phyloP scores from a whole-genome alignment of 2,888 invertebrate species.

The Drosophila merina region DNA sequence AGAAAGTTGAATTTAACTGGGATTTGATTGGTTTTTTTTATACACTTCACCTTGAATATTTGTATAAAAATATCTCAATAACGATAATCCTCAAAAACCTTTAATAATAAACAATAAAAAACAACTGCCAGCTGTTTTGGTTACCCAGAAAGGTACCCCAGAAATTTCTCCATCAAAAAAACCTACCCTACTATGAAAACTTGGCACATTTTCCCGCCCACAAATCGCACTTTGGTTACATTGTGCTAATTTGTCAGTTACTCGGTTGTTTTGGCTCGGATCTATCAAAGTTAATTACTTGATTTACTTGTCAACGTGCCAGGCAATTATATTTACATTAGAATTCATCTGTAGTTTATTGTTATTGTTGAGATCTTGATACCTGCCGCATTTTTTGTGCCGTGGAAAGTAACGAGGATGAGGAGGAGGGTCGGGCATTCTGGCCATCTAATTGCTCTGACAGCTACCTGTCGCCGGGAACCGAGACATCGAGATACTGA shows the following conservation, averaged over 20 bases:
- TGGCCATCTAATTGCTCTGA: conserved; percentile 46
- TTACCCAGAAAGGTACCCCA: background rate
- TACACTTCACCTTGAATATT: conserved; percentile 3
- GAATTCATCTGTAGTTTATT: conserved; percentile 23
- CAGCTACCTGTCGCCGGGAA: conserved; percentile 45
- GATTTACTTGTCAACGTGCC: conserved; percentile 62
- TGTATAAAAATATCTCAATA: background rate
- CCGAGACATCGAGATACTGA: background rate
- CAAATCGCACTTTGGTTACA: conserved; percentile 6
- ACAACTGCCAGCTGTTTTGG: conserved; percentile 42
- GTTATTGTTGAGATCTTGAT: conserved; percentile 6
- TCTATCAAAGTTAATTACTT: conserved; percentile 63
- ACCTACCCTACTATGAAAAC: background rate
- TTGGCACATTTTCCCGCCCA: conserved; percentile 1
- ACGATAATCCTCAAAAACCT: background rate
- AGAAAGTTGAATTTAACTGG: background rate
- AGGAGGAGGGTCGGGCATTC: conserved; percentile 13
- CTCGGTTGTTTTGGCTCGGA: conserved; percentile 43
- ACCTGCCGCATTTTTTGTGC: conserved; percentile 22
- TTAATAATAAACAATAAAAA: background rate
- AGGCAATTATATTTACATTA: conserved; percentile 64
- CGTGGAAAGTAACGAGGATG: background rate
- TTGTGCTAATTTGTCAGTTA: conserved; percentile 12
- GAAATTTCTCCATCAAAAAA: background rate
- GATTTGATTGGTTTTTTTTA: background rate